A percentile compares a stretch with the other conserved stretches of the same genome.
These are phyloP conservation scores for Acropora yongei DNA, from an alignment of 64 coral and sea anemone genomes.

Conservation along the genomic window DNA sequence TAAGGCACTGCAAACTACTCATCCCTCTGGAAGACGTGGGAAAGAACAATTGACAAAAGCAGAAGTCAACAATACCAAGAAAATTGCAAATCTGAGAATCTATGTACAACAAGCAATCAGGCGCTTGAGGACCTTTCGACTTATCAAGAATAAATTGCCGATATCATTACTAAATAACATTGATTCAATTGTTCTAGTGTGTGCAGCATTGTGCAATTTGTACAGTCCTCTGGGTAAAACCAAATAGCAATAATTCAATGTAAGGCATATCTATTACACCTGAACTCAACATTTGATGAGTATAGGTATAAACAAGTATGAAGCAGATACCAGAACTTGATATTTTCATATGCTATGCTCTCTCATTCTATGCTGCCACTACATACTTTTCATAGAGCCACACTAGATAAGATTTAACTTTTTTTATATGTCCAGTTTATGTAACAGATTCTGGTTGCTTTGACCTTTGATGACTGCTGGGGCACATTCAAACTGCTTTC, in stretches of 20 bases:
- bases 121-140: slow-evolving; percentile 10
- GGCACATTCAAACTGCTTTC: slow-evolving; percentile 71
- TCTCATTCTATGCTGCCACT: no score
- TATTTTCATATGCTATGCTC: no score
- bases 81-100: no score
- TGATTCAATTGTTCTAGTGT: slow-evolving; percentile 26
- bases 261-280: slow-evolving; percentile 60
- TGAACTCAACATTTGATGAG: no score
- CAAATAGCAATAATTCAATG: not conserved
- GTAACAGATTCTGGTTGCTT: slow-evolving; percentile 56
- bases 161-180: slow-evolving; percentile 22
- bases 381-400: slow-evolving; percentile 49
- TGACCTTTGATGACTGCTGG: slow-evolving; percentile 7
- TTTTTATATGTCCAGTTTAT: slow-evolving; percentile 67
- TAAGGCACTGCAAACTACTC: not conserved
- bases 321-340: no score
- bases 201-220: not conserved
- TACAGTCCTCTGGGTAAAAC: no score
- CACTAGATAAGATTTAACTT: slow-evolving; percentile 44
- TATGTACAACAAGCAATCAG: no score
- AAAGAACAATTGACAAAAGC: slow-evolving; percentile 41
- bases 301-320: no score
- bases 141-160: slow-evolving; percentile 37
- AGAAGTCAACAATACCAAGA: not conserved
- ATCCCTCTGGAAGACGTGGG: slow-evolving; percentile 30